Evolutionary conservation across 1,140 invertebrate species (phyloP).

Genomic region (Drosophila mayri): DNA sequence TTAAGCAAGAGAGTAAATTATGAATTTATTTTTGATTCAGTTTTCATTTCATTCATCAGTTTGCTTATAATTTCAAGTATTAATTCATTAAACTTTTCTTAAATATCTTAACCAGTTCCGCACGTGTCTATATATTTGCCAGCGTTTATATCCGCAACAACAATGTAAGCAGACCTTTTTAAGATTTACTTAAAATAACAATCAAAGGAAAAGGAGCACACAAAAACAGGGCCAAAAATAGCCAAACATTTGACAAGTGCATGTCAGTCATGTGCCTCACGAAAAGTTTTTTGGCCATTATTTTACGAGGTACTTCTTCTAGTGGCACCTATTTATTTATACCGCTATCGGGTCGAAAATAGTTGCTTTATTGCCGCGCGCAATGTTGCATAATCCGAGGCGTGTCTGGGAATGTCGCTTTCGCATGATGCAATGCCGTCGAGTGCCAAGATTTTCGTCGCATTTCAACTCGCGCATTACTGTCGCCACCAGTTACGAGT

Average conservation of each 20-base stretch:
- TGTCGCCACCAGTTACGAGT: slow-evolving; percentile 63
- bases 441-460: slow-evolving; percentile 69
- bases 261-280: slow-evolving; percentile 61
- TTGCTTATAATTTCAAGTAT: neutral
- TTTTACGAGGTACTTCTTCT: slow-evolving; percentile 26
- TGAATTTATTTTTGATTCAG: too few relatives aligned
- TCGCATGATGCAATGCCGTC: slow-evolving; percentile 71
- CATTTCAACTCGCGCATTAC: slow-evolving; percentile 43
- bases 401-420: slow-evolving; percentile 78
- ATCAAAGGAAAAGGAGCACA: slow-evolving; percentile 23
- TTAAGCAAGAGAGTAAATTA: neutral
- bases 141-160: slow-evolving; percentile 11
- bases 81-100: neutral
- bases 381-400: slow-evolving; percentile 75
- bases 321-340: slow-evolving; percentile 35
- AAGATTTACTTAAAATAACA: slow-evolving; percentile 58
- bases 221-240: slow-evolving; percentile 64
- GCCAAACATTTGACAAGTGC: slow-evolving; percentile 75
- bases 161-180: slow-evolving; percentile 69
- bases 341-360: slow-evolving; percentile 56
- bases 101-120: too few relatives aligned
- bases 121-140: neutral
- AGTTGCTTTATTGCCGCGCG: slow-evolving; percentile 45
- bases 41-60: too few relatives aligned
- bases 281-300: slow-evolving; percentile 31